Percentiles rank a stretch among this genome's conserved stretches.
Evolutionary conservation across 2,797 vertebrate genomes (phyloP).

Genomic region (Brachyalestes nurse): DNA sequence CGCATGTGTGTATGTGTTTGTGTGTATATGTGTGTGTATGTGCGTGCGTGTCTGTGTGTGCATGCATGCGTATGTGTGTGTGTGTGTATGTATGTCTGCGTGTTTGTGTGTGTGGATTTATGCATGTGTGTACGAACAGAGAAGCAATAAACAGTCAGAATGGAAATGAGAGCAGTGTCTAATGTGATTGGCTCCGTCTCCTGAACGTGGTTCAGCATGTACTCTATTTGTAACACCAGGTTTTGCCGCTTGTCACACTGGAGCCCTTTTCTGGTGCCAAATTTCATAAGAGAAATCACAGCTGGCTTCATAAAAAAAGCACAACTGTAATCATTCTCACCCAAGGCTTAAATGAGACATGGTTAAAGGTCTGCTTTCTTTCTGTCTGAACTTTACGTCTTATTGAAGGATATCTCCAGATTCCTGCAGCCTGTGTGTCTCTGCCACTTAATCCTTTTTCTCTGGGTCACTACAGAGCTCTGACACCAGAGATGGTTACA

Average conservation of each 20-base stretch:
- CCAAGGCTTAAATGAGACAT: background rate
- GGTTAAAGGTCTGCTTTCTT: background rate
- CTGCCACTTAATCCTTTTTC: background rate
- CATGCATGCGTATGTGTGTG: background rate
- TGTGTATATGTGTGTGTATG: background rate
- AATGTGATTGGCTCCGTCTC: slow-evolving; percentile 3
- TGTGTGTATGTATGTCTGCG: background rate
- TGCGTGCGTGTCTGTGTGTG: background rate
- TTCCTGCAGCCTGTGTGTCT: background rate
- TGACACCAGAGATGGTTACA: background rate
- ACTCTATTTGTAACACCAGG: background rate
- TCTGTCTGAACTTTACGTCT: background rate
- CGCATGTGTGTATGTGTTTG: background rate
- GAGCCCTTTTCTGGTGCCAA: background rate
- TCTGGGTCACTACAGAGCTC: background rate
- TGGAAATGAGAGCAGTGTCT: slow-evolving; percentile 4
- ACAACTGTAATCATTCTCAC: background rate
- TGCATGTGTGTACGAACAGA: background rate
- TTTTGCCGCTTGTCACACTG: background rate
- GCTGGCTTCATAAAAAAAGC: background rate
- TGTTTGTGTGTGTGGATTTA: background rate
- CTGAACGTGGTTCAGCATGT: background rate
- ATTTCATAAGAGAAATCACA: background rate
- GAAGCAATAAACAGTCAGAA: slow-evolving; percentile 3
- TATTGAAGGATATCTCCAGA: background rate